phyloP scores from a whole-genome alignment of 2,888 invertebrate species.

The Disparrhopalites patrizii region DNA sequence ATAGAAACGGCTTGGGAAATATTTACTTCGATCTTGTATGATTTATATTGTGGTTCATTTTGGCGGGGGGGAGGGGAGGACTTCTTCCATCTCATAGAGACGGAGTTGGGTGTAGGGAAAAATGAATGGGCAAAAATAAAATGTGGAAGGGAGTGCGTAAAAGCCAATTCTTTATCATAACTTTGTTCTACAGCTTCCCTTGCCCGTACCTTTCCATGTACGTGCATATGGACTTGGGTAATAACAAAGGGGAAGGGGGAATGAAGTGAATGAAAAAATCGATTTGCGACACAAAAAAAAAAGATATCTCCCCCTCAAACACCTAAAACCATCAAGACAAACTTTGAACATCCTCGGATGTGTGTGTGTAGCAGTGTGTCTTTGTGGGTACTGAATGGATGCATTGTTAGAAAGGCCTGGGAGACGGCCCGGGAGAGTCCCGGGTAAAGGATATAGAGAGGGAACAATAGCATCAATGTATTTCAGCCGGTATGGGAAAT shows the following conservation, averaged over 20 bases:
- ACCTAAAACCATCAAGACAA: constrained; percentile 10
- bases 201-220: neutral
- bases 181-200: constrained; percentile 5
- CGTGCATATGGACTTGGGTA: neutral
- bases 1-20: neutral
- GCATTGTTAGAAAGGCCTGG: neutral
- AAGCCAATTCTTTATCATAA: constrained; percentile 10
- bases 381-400: neutral
- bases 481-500: neutral
- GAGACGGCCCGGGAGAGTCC: neutral
- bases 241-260: constrained; percentile 24
- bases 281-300: constrained; percentile 43
- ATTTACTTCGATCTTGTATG: neutral
- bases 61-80: neutral
- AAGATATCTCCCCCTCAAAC: constrained; percentile 15
- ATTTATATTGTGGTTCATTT: neutral
- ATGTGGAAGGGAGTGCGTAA: too few species aligned
- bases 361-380: too few species aligned
- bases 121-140: too few species aligned
- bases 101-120: neutral
- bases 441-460: neutral
- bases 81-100: too few species aligned
- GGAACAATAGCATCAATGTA: neutral
- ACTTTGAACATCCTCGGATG: too few species aligned
- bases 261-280: constrained; percentile 47